Percentiles rank a stretch among this genome's conserved stretches.
phyloP scores from a whole-genome alignment of 2,888 invertebrate species.

The Bruchidius siliquastri region DNA sequence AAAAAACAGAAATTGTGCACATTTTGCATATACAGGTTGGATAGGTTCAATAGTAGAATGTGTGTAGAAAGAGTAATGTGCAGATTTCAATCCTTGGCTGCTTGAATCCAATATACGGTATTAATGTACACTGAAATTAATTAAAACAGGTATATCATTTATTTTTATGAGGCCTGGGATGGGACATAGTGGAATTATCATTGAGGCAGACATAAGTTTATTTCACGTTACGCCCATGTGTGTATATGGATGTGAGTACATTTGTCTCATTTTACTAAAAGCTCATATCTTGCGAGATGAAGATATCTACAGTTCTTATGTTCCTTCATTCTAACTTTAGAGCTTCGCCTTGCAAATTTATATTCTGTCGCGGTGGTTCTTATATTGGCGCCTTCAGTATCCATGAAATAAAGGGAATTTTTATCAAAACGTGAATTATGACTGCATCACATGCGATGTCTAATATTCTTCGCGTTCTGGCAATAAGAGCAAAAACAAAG shows the following conservation, averaged over 20 bases:
- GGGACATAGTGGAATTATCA: too few relatives aligned
- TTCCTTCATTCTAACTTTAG: not conserved
- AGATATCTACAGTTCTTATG: not conserved
- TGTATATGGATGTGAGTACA: not conserved
- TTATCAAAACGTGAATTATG: not conserved
- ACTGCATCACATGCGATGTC: not conserved
- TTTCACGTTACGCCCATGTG: not conserved
- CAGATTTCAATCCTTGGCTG: too few relatives aligned
- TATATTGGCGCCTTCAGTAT: not conserved
- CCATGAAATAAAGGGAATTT: not conserved
- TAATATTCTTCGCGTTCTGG: not conserved
- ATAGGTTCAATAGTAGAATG: too few relatives aligned
- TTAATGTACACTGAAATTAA: too few relatives aligned
- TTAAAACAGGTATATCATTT: too few relatives aligned
- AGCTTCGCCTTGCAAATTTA: not conserved
- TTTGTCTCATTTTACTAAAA: not conserved
- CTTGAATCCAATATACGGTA: too few relatives aligned
- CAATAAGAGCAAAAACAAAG: not conserved
- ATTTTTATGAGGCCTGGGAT: too few relatives aligned
- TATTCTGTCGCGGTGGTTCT: not conserved
- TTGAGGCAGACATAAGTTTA: too few relatives aligned
- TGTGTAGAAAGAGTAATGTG: too few relatives aligned
- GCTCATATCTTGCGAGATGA: not conserved
- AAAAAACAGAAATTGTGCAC: too few relatives aligned
- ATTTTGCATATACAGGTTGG: too few relatives aligned